Evolutionary conservation across 37 sponge, comb jelly and placozoan species (phyloP).

Genomic region (Agelas oroides): DNA sequence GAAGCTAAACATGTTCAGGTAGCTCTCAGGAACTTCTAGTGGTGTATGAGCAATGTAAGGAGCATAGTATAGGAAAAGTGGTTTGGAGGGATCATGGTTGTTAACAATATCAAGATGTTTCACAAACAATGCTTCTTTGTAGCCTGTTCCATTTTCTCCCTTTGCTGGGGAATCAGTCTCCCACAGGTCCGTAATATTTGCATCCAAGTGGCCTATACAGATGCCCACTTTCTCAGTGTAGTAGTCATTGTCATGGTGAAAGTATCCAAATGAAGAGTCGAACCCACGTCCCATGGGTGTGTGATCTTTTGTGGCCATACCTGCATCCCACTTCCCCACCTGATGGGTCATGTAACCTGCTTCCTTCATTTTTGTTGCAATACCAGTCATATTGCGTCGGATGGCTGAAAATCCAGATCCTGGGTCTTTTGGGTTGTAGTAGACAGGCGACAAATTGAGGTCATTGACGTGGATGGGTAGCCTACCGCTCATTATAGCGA

Average conservation of each 20-base stretch:
- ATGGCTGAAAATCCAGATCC: slow-evolving; percentile 47
- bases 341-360: slow-evolving; percentile 61
- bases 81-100: slow-evolving; percentile 44
- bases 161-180: slow-evolving; percentile 46
- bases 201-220: not conserved
- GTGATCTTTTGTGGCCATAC: slow-evolving; percentile 36
- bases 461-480: slow-evolving; percentile 65
- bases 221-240: slow-evolving; percentile 27
- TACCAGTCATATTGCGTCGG: slow-evolving; percentile 51
- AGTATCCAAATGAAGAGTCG: slow-evolving; percentile 58
- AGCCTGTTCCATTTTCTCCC: slow-evolving; percentile 56
- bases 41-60: slow-evolving; percentile 50
- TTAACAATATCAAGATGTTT: slow-evolving; percentile 24
- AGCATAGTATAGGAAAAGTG: slow-evolving; percentile 69
- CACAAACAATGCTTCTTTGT: slow-evolving; percentile 44
- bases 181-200: slow-evolving; percentile 41
- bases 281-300: slow-evolving; percentile 38
- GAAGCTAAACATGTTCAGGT: slow-evolving; percentile 40
- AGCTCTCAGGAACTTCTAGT: slow-evolving; percentile 49
- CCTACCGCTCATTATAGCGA: slow-evolving; percentile 52
- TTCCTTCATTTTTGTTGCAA: slow-evolving; percentile 34
- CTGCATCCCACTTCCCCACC: slow-evolving; percentile 67
- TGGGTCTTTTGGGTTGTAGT: slow-evolving; percentile 41
- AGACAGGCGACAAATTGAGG: not conserved
- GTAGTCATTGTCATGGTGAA: slow-evolving; percentile 63